Evolutionary conservation across 2,113 vertebrate genomes (phyloP).

Genomic region (Callipepla squamata): DNA sequence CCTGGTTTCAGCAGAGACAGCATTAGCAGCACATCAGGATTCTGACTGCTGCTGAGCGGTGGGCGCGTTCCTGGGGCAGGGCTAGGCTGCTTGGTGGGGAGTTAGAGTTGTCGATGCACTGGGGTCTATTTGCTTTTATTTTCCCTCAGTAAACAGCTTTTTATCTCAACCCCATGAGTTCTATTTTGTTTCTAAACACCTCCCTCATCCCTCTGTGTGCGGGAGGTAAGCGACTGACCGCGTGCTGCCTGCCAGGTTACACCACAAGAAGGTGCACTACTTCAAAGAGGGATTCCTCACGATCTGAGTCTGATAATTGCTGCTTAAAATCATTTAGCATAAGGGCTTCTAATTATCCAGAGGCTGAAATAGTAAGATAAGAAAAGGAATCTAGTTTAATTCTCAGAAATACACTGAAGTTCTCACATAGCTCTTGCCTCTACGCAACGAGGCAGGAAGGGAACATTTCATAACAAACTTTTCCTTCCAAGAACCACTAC

Average conservation of each 20-base stretch:
- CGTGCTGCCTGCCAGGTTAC: not conserved
- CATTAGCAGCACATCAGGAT: not conserved
- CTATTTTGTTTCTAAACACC: no score
- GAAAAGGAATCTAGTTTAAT: not conserved
- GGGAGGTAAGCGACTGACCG: no score
- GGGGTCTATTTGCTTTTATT: not conserved
- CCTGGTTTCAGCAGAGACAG: not conserved
- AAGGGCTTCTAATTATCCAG: not conserved
- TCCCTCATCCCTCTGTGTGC: no score
- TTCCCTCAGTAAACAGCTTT: not conserved
- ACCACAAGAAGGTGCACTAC: not conserved
- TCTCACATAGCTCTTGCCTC: not conserved
- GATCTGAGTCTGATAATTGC: not conserved
- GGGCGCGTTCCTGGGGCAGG: not conserved
- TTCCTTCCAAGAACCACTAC: not conserved
- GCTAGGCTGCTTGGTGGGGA: not conserved
- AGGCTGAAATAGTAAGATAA: not conserved
- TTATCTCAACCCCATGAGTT: not conserved
- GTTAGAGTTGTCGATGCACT: no score
- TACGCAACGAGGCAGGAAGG: not conserved
- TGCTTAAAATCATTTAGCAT: not conserved
- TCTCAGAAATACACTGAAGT: not conserved
- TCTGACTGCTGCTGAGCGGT: not conserved
- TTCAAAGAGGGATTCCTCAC: not conserved
- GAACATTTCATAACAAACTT: not conserved